A percentile compares a stretch with the other conserved stretches of the same genome.
These are phyloP conservation scores for Harpalus rufipes DNA, from an alignment of 2,888 invertebrate species.

Conservation along the genomic window DNA sequence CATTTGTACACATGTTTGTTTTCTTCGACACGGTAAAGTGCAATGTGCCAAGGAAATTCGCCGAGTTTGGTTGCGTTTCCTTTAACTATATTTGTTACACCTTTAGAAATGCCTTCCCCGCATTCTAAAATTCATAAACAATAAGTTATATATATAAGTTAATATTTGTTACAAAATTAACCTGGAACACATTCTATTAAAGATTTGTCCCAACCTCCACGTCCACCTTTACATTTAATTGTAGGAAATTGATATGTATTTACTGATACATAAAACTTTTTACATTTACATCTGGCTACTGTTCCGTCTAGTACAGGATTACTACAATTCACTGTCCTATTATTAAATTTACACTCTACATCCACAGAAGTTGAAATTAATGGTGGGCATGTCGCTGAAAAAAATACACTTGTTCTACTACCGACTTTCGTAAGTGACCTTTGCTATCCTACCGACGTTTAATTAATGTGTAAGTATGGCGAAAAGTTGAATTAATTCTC, in stretches of 20 bases:
- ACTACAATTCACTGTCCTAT: conserved; percentile 43
- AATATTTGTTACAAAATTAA: neutral
- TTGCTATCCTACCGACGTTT: too few relatives aligned
- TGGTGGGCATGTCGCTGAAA: conserved; percentile 64
- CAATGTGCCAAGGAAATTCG: conserved; percentile 16
- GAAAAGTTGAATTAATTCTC: too few relatives aligned
- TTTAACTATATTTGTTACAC: neutral
- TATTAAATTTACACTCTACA: conserved; percentile 33
- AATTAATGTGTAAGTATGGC: too few relatives aligned
- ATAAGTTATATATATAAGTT: neutral
- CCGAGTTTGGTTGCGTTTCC: neutral
- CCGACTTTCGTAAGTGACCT: too few relatives aligned
- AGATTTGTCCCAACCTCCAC: conserved; percentile 57
- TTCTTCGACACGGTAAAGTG: neutral
- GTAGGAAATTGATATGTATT: neutral
- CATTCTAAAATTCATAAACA: conserved; percentile 10
- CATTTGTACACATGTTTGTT: neutral
- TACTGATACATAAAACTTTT: conserved; percentile 31
- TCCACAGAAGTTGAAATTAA: conserved; percentile 31
- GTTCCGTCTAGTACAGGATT: conserved; percentile 60
- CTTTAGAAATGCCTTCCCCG: neutral
- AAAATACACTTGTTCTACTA: too few relatives aligned
- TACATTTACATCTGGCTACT: conserved; percentile 59
- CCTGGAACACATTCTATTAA: conserved; percentile 62
- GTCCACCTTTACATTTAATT: conserved; percentile 49